Conservation (phyloP, 1,140 invertebrate species). For the Sycobia sp. region DNA sequence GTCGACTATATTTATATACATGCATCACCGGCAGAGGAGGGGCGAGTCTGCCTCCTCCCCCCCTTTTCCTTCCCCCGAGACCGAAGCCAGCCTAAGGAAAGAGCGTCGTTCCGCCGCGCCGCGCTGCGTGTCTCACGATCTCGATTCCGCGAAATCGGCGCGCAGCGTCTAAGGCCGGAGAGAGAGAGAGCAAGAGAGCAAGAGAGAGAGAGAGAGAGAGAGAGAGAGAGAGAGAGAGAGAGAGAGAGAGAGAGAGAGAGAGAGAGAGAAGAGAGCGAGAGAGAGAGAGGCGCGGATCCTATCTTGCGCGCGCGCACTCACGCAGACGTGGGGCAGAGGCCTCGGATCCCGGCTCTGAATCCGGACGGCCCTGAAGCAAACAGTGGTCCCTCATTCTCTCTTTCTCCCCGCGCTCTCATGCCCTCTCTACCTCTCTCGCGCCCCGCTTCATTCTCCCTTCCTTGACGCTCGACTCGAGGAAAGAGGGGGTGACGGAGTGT, state of each 20-base stretch:
- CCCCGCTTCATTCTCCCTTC: not conserved
- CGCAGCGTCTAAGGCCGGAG: slow-evolving; percentile 9
- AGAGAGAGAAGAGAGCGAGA: no score
- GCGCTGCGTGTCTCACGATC: slow-evolving; percentile 20
- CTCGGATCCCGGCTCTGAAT: slow-evolving; percentile 22
- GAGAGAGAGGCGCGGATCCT: not conserved
- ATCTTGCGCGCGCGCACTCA: not conserved
- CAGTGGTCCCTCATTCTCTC: slow-evolving; percentile 12
- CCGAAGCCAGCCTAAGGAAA: slow-evolving; percentile 15
- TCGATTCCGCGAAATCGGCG: slow-evolving; percentile 29
- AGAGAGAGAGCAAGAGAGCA: no score
- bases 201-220: no score
- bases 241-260: no score
- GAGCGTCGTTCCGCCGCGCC: no score
- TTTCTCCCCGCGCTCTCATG: not conserved
- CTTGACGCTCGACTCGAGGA: not conserved
- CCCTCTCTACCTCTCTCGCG: not conserved
- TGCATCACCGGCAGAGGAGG: not conserved
- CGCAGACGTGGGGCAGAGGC: not conserved
- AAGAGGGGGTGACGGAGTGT: not conserved
- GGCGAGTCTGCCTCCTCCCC: not conserved
- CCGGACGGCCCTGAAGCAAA: slow-evolving; percentile 32
- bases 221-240: no score
- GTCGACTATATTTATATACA: not conserved
- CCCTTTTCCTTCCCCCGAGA: no score